phyloP scores from a whole-genome alignment of 2,888 invertebrate species.

The Catotricha subobsoleta region DNA sequence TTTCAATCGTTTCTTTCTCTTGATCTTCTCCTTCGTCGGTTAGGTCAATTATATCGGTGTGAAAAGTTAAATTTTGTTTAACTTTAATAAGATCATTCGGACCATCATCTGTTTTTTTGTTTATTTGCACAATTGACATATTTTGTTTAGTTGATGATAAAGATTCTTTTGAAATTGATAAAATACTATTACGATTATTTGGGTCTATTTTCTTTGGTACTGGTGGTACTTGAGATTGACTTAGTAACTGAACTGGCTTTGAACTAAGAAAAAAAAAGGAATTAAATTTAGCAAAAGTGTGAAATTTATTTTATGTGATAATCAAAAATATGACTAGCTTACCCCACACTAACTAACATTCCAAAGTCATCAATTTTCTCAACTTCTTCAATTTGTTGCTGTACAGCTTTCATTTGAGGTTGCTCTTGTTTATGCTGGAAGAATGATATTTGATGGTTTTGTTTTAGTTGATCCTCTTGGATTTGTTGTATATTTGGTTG shows the following conservation, averaged over 20 bases:
- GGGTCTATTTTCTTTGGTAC: conserved; percentile 10
- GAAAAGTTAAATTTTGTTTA: background rate
- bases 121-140: background rate
- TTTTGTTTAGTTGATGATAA: background rate
- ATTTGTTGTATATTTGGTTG: conserved; percentile 10
- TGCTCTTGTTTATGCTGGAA: conserved; percentile 14
- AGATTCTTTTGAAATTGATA: conserved; percentile 5
- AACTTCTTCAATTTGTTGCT: too few species aligned
- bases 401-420: background rate
- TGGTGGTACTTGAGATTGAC: conserved; percentile 10
- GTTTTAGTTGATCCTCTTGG: conserved; percentile 14
- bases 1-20: conserved; percentile 13
- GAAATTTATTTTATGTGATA: too few species aligned
- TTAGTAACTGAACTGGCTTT: too few species aligned
- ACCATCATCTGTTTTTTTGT: background rate
- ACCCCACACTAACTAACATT: too few species aligned
- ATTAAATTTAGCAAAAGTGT: too few species aligned
- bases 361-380: too few species aligned
- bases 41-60: conserved; percentile 37
- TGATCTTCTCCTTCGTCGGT: conserved; percentile 53
- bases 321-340: too few species aligned
- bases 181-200: conserved; percentile 5
- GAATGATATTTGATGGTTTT: conserved; percentile 19
- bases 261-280: too few species aligned
- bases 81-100: conserved; percentile 19